These are phyloP conservation scores for Lophochroa leadbeateri DNA, from an alignment of 2,113 vertebrate species.

Conservation along the genomic window DNA sequence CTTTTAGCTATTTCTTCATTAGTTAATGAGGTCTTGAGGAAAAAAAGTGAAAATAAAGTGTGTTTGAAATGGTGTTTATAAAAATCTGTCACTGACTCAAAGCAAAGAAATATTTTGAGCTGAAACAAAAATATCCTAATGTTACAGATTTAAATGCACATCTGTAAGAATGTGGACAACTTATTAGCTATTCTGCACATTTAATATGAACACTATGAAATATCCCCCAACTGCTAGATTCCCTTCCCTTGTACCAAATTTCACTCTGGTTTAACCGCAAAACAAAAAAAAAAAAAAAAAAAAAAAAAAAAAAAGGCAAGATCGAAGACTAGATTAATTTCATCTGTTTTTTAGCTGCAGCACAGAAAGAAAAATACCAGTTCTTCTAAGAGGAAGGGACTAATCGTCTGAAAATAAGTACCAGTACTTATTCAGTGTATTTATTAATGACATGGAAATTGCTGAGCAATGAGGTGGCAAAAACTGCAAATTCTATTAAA, in stretches of 20 bases:
- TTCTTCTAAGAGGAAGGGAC: neutral
- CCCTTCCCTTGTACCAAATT: neutral
- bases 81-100: neutral
- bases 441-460: conserved; percentile 20
- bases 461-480: conserved; percentile 20
- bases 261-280: neutral
- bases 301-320: neutral
- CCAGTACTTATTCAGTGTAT: neutral
- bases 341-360: neutral
- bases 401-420: neutral
- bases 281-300: neutral
- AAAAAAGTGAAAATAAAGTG: too few relatives aligned
- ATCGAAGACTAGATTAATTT: neutral
- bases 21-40: too few relatives aligned
- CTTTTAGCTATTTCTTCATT: too few relatives aligned
- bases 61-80: too few relatives aligned
- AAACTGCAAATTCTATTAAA: neutral
- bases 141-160: neutral
- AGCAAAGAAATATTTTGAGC: neutral
- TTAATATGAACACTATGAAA: neutral
- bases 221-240: neutral
- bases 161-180: neutral
- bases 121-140: neutral
- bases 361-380: neutral
- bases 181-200: neutral